Conservation (phyloP, 2,113 vertebrate genomes). For the Mus pahari region DNA sequence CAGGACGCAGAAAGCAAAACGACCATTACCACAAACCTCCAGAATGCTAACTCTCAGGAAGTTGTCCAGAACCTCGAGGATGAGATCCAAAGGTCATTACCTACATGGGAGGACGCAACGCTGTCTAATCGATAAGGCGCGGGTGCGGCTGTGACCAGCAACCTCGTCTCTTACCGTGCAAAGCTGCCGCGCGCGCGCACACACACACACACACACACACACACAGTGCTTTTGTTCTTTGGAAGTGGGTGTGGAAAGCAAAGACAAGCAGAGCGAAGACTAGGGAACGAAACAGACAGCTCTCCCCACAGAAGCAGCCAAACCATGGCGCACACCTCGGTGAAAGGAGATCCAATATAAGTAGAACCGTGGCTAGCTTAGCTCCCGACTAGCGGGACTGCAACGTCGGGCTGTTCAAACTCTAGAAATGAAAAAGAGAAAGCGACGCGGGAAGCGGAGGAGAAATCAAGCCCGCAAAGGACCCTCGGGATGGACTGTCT, state of each 20-base stretch:
- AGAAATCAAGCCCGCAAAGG: accelerated
- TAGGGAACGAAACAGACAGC: not conserved
- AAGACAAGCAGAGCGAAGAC: not conserved
- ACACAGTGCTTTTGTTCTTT: not conserved
- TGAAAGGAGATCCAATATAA: not conserved
- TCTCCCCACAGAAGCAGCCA: not conserved
- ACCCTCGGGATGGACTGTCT: accelerated
- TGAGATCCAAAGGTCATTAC: not conserved
- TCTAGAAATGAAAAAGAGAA: not conserved
- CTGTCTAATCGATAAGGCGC: not conserved
- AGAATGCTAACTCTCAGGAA: not conserved
- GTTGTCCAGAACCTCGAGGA: not conserved
- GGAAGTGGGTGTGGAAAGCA: not conserved
- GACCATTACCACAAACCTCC: not conserved
- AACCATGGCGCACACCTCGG: not conserved
- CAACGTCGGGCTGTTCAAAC: not conserved
- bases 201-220: too few species aligned
- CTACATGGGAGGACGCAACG: not conserved
- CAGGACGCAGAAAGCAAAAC: not conserved
- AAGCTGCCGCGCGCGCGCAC: not conserved
- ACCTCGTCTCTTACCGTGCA: not conserved
- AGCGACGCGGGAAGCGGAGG: not conserved
- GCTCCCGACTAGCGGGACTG: not conserved
- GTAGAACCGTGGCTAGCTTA: not conserved
- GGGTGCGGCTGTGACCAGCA: not conserved